phyloP scores from a whole-genome alignment of 1,140 invertebrate species.

The Eupeodes corollae region DNA sequence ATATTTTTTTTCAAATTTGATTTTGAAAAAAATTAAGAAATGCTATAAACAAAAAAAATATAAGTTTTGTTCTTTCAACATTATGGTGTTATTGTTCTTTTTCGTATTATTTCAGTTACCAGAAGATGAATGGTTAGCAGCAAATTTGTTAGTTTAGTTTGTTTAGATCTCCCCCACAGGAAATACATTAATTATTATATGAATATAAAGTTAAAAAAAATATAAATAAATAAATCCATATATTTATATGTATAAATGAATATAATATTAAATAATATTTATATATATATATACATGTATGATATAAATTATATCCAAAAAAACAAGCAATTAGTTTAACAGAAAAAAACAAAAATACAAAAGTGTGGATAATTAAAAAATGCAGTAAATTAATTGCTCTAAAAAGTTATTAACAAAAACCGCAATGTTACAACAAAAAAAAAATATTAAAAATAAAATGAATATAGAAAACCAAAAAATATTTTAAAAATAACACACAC shows the following conservation, averaged over 20 bases:
- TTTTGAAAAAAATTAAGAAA: not conserved
- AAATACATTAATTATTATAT: conserved; percentile 4
- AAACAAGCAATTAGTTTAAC: not conserved
- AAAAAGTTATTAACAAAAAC: too few species aligned
- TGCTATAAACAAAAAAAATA: not conserved
- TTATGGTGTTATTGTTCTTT: not conserved
- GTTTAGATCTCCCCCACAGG: conserved; percentile 14
- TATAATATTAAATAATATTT: conserved; percentile 7
- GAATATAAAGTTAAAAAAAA: conserved; percentile 2
- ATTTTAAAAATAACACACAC: too few species aligned
- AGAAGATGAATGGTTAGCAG: conserved; percentile 38
- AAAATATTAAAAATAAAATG: too few species aligned
- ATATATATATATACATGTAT: conserved; percentile 13
- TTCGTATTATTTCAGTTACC: conserved; percentile 35
- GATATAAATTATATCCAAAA: conserved; percentile 1
- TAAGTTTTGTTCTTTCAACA: not conserved
- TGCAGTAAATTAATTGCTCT: too few species aligned
- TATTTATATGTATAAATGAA: conserved; percentile 6
- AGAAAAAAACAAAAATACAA: too few species aligned
- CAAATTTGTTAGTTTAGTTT: conserved; percentile 38
- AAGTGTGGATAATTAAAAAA: too few species aligned
- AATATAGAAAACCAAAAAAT: too few species aligned
- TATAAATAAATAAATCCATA: conserved; percentile 1
- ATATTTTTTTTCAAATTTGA: too few species aligned
- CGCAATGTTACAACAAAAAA: too few species aligned